These are phyloP conservation scores for Peromyscus nudipes DNA, from an alignment of 2,797 vertebrate species.

Conservation along the genomic window DNA sequence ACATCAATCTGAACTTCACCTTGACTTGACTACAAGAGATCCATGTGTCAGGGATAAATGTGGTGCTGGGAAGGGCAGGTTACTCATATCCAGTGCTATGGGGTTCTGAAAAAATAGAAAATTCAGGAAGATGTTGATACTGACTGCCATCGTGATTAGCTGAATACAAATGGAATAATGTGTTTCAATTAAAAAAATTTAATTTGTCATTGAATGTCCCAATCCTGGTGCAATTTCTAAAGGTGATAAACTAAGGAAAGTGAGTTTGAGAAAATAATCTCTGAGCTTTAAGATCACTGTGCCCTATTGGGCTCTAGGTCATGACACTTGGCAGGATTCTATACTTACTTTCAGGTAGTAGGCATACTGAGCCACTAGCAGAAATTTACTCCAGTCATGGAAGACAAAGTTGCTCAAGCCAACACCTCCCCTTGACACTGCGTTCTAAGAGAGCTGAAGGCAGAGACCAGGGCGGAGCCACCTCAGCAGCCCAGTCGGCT, in stretches of 20 bases:
- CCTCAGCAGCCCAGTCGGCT: neutral
- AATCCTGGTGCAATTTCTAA: conserved; percentile 11
- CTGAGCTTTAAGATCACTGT: neutral
- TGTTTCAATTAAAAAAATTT: neutral
- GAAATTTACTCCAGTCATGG: neutral
- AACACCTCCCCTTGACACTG: neutral
- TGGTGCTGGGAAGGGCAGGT: neutral
- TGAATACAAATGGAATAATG: neutral
- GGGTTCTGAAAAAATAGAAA: neutral
- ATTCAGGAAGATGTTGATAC: neutral
- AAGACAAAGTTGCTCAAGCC: neutral
- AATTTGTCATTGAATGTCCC: neutral
- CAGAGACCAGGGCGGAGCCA: neutral
- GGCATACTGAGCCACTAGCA: neutral
- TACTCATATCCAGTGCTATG: neutral
- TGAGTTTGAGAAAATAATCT: neutral
- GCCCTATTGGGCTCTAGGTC: neutral
- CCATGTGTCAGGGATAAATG: neutral
- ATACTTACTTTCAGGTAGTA: neutral
- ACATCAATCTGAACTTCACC: neutral
- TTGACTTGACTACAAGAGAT: neutral
- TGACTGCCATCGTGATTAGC: neutral
- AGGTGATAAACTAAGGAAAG: neutral
- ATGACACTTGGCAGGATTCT: neutral
- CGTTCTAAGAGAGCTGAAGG: neutral